These are phyloP conservation scores for Climacteris rufus DNA, from an alignment of 2,113 vertebrate species.

Conservation along the genomic window DNA sequence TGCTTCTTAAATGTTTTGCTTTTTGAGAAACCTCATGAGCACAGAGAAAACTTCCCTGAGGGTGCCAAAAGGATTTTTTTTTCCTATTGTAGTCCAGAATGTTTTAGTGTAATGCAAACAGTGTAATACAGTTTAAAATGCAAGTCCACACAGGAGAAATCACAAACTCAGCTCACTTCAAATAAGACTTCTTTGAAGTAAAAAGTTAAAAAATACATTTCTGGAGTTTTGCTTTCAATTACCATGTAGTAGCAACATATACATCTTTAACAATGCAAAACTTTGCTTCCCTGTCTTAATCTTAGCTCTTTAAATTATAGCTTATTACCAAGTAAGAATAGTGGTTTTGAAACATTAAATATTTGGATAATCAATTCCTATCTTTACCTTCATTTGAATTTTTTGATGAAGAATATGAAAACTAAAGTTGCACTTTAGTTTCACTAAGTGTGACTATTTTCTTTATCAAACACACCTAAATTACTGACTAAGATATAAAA, in stretches of 20 bases:
- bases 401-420: background rate
- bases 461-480: background rate
- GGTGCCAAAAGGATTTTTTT: background rate
- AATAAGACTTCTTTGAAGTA: background rate
- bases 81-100: background rate
- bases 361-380: background rate
- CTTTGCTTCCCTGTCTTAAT: background rate
- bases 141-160: background rate
- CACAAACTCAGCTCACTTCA: background rate
- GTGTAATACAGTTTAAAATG: background rate
- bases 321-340: background rate
- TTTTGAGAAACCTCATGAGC: background rate
- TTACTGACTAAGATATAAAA: background rate
- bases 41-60: background rate
- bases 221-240: background rate
- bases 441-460: background rate
- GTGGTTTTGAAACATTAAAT: rapidly evolving
- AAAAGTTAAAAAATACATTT: background rate
- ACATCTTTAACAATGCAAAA: background rate
- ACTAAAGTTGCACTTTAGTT: background rate
- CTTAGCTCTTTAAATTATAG: background rate
- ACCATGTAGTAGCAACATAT: background rate
- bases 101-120: background rate
- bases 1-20: background rate
- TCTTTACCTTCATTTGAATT: background rate